phyloP scores from a whole-genome alignment of 2,888 invertebrate genomes.

The Crioceris asparagi region DNA sequence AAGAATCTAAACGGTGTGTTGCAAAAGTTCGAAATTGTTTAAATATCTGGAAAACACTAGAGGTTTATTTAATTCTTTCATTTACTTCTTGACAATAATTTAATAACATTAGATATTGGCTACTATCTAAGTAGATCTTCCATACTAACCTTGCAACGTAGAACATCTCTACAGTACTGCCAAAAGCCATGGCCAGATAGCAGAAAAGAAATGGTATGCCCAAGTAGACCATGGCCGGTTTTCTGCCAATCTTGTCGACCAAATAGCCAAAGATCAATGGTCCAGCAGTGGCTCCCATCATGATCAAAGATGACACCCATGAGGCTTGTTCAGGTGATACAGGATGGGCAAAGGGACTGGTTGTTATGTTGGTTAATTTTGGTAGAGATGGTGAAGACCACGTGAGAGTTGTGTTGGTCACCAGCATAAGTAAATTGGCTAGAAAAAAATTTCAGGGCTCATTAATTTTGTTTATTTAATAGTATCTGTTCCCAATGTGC shows the following conservation, averaged over 20 bases:
- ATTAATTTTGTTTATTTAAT: too few relatives aligned
- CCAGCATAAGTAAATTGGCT: conserved; percentile 16
- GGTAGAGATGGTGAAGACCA: conserved; percentile 16
- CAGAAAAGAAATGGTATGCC: conserved; percentile 57
- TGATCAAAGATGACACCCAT: conserved; percentile 43
- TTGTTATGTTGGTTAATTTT: conserved; percentile 6
- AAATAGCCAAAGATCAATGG: conserved; percentile 60
- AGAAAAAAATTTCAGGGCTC: too few relatives aligned
- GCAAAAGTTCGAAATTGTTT: too few relatives aligned
- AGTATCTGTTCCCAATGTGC: too few relatives aligned
- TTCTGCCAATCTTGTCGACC: conserved; percentile 56
- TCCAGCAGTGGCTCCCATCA: conserved; percentile 45
- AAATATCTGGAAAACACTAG: too few relatives aligned
- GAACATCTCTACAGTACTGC: conserved; percentile 39
- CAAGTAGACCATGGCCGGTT: conserved; percentile 52
- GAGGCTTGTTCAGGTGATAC: conserved; percentile 36
- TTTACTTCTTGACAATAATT: too few relatives aligned
- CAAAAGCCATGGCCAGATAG: conserved; percentile 54
- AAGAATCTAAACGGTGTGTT: too few relatives aligned
- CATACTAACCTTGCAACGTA: conserved; percentile 42
- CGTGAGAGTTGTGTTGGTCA: conserved; percentile 13
- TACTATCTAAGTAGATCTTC: too few relatives aligned
- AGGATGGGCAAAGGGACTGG: conserved; percentile 10
- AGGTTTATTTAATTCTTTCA: too few relatives aligned
- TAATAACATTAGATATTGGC: too few relatives aligned